These are phyloP conservation scores for Stenolophus ochropezus DNA, from an alignment of 2,888 invertebrate species.

Conservation along the genomic window DNA sequence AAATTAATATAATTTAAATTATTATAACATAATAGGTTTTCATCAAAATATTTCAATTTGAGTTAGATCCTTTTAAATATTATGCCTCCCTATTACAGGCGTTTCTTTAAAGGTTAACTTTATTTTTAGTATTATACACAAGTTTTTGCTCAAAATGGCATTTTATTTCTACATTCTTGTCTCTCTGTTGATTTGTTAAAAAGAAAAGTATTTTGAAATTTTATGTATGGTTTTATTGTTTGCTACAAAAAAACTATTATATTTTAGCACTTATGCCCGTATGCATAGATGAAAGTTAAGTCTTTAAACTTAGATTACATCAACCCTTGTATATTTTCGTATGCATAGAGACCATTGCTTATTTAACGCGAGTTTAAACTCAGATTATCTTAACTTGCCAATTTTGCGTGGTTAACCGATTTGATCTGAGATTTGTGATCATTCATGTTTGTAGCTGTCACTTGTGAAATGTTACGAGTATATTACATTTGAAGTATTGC, in stretches of 20 bases:
- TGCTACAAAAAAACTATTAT: neutral
- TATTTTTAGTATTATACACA: constrained; percentile 1
- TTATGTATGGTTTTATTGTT: neutral
- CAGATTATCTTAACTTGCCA: too few species aligned
- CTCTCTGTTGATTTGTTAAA: neutral
- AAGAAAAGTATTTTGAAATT: constrained; percentile 10
- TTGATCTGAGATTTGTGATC: too few species aligned
- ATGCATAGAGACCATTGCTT: too few species aligned
- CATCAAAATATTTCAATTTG: constrained; percentile 6
- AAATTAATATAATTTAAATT: constrained; percentile 3
- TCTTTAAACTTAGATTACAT: too few species aligned
- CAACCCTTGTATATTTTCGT: too few species aligned
- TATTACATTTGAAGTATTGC: too few species aligned
- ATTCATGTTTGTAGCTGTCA: too few species aligned
- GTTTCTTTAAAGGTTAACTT: neutral
- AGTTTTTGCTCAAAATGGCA: neutral
- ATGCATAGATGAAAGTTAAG: too few species aligned
- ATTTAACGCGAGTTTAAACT: too few species aligned
- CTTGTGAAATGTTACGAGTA: too few species aligned
- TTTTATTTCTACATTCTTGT: neutral
- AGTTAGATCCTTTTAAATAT: constrained; percentile 1
- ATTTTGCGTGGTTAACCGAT: too few species aligned
- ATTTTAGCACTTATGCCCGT: neutral
- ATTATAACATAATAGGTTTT: neutral
- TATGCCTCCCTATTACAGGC: constrained; percentile 11